Evolutionary conservation across 2,888 invertebrate species (phyloP).

Genomic region (Nephrotoma flavescens): DNA sequence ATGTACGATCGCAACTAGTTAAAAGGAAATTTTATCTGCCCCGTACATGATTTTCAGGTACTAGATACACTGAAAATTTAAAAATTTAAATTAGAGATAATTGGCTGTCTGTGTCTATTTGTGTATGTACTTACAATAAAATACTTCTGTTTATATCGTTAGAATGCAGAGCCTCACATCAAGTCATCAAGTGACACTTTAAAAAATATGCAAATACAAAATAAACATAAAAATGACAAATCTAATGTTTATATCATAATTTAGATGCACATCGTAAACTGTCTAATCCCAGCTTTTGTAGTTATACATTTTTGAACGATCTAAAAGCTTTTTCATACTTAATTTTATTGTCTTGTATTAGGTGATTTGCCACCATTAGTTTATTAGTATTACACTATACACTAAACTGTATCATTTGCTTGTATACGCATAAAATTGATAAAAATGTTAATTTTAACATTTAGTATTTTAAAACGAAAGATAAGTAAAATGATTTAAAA

Average conservation of each 20-base stretch:
- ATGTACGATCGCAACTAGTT: neutral
- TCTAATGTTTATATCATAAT: neutral
- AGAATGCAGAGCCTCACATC: neutral
- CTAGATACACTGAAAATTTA: too few relatives aligned
- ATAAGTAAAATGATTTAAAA: neutral
- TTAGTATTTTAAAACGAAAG: neutral
- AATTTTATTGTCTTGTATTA: neutral
- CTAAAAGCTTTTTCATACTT: neutral
- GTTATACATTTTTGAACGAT: neutral
- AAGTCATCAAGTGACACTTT: neutral
- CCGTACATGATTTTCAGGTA: too few relatives aligned
- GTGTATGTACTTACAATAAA: too few relatives aligned
- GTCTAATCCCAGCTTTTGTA: neutral
- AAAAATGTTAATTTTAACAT: neutral
- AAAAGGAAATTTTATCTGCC: too few relatives aligned
- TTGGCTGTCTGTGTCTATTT: too few relatives aligned
- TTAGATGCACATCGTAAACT: neutral
- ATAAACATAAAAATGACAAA: neutral
- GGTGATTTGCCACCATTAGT: neutral
- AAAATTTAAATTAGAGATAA: neutral
- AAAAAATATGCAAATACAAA: neutral
- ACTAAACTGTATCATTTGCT: neutral
- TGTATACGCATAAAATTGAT: neutral
- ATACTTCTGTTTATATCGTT: too few relatives aligned
- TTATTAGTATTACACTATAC: neutral